Conservation (phyloP, 2,797 vertebrate genomes). For the Florisuga fusca region DNA sequence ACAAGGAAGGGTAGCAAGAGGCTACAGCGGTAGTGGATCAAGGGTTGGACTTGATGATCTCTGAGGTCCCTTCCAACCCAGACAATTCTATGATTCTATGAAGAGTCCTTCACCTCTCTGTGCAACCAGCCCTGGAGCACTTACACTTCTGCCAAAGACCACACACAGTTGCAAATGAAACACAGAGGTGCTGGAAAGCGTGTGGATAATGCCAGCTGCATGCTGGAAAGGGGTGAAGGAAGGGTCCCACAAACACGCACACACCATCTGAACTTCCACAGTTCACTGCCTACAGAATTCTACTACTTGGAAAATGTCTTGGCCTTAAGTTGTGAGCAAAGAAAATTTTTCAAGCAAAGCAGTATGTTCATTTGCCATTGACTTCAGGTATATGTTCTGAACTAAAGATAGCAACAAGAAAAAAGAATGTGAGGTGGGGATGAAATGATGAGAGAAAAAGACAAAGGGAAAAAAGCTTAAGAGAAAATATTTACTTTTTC, state of each 20-base stretch:
- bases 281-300: not conserved
- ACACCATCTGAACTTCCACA: not conserved
- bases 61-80: too few relatives aligned
- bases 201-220: not conserved
- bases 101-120: not conserved
- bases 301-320: not conserved
- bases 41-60: too few relatives aligned
- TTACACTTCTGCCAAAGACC: not conserved
- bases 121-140: not conserved
- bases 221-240: not conserved
- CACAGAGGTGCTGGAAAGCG: not conserved
- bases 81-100: too few relatives aligned
- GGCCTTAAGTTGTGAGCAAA: not conserved
- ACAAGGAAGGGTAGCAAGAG: not conserved
- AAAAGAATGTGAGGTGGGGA: not conserved
- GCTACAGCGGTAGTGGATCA: too few relatives aligned
- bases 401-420: not conserved
- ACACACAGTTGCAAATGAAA: not conserved
- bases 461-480: not conserved
- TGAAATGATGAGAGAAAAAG: not conserved
- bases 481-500: not conserved
- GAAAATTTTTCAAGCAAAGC: not conserved
- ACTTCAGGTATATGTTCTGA: not conserved
- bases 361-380: not conserved
- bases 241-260: not conserved